A percentile compares a stretch with the other conserved stretches of the same genome.
Evolutionary conservation across 1,140 invertebrate species (phyloP).

Genomic region (Drosophila fuyamai): DNA sequence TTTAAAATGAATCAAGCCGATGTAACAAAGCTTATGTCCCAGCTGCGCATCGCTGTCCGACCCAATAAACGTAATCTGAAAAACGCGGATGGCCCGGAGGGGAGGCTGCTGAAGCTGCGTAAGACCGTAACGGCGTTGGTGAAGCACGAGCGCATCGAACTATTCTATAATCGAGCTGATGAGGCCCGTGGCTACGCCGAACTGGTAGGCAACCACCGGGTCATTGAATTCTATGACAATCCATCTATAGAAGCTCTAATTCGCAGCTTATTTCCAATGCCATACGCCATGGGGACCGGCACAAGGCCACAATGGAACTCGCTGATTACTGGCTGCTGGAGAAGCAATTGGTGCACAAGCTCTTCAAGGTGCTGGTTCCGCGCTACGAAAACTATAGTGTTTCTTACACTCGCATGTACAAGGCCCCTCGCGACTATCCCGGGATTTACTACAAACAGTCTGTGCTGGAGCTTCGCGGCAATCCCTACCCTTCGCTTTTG

Average conservation of each 20-base stretch:
- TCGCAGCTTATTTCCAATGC: conserved; percentile 94
- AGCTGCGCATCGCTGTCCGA: conserved; percentile 88
- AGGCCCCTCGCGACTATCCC: conserved; percentile 88
- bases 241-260: not conserved
- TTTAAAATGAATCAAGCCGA: conserved; percentile 91
- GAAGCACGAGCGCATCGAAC: conserved; percentile 95
- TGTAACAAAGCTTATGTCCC: conserved; percentile 89
- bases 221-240: conserved; percentile 30
- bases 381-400: conserved; percentile 90
- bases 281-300: conserved; percentile 92
- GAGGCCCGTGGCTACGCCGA: conserved; percentile 96
- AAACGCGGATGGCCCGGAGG: conserved; percentile 89
- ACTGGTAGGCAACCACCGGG: conserved; percentile 86
- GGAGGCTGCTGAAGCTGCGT: conserved; percentile 90
- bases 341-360: conserved; percentile 95
- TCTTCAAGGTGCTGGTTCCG: conserved; percentile 96
- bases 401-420: conserved; percentile 91
- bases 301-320: conserved; percentile 94
- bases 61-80: conserved; percentile 87
- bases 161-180: conserved; percentile 90
- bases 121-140: conserved; percentile 94
- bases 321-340: conserved; percentile 95
- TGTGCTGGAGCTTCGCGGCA: conserved; percentile 92
- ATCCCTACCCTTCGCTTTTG: conserved; percentile 88
- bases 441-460: conserved; percentile 86